Conservation (phyloP, 2,797 vertebrate species). For the Somateria mollissima region DNA sequence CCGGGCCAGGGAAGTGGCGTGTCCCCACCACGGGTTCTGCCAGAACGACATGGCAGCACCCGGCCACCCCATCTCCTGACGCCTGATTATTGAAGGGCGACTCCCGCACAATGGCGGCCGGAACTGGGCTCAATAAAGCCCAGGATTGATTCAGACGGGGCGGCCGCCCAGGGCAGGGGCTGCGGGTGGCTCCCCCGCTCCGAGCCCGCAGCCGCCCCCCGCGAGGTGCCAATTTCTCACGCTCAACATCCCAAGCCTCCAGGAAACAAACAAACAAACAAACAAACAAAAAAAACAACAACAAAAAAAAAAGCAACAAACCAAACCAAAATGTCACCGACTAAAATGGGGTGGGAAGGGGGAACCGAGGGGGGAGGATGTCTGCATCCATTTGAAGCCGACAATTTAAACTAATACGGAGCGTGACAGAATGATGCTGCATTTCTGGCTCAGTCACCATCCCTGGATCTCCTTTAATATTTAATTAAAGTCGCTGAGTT, state of each 20-base stretch:
- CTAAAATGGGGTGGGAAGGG: background rate
- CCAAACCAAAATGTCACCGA: background rate
- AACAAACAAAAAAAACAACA: too few species aligned
- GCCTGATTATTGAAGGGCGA: background rate
- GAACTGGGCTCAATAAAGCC: background rate
- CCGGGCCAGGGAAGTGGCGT: background rate
- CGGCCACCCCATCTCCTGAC: background rate
- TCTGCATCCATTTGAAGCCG: slow-evolving; percentile 42
- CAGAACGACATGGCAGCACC: background rate
- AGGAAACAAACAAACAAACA: background rate
- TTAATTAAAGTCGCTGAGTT: slow-evolving; percentile 78
- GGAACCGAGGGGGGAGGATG: background rate
- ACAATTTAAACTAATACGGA: slow-evolving; percentile 74
- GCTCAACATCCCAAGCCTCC: background rate
- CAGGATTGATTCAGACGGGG: background rate
- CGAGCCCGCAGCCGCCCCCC: background rate
- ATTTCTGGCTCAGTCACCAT: slow-evolving; percentile 59
- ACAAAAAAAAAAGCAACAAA: background rate
- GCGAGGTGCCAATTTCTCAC: slow-evolving; percentile 2
- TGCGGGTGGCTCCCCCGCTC: background rate
- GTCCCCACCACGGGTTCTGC: background rate
- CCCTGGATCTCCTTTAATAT: slow-evolving; percentile 79
- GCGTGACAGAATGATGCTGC: slow-evolving; percentile 77
- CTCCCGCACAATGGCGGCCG: slow-evolving; percentile 40
- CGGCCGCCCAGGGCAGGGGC: background rate